Base-by-base conservation (phyloP, 92 coral and sea anemone genomes). In the Zoanthus gigantus region DNA sequence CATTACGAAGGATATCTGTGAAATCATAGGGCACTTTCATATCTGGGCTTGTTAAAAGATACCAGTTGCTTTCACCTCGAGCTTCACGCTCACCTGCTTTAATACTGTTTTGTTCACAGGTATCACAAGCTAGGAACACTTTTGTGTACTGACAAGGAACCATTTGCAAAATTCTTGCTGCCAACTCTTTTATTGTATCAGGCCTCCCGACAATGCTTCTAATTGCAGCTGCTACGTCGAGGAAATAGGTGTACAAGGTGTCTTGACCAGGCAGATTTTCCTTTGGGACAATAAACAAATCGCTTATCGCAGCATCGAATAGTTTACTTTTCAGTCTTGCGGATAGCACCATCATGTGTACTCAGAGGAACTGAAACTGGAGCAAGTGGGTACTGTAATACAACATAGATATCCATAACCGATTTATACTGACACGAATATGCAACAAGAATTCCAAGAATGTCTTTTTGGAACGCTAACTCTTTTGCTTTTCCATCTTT, bases 311-410 rank as follows among this genome's bases (percentile, higher is more conserved):
- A 56, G 63, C 63, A 56, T 56, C 63, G 48, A 65, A 31, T 47
- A 61, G 30, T 83, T 83, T 63, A 23, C 87, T 83, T 48, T 83
- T 83, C 87, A 15, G 87, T 83, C 77, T 83, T 83, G n/a, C 77
- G 50, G 66, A 46, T 83, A 9, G 87, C 77, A 37, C 87, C 87
- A 67, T 83, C 87, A 9, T 48, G 58, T 46, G 87, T 83, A 71
- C 87, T 67, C 15, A 83, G 75, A 15, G 87, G 87, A 17, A 83
- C 71, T 31, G 78, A 83, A 69, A 83, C 87, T 5, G 87, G 79
- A 9, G 87, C 87, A 28, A 83, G 87, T 42, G 87, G 87, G 61
- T 67, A 83, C 29, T 37, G 57, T 8, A 83, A 47, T 52, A 30
- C 48, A 12, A 11, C 71, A 76, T 83, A 78, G 37, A 83, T 31